Percentiles rank a stretch among this genome's conserved stretches.
Evolutionary conservation across 2,888 invertebrate genomes (phyloP).

Genomic region (Trisateles emortualis): DNA sequence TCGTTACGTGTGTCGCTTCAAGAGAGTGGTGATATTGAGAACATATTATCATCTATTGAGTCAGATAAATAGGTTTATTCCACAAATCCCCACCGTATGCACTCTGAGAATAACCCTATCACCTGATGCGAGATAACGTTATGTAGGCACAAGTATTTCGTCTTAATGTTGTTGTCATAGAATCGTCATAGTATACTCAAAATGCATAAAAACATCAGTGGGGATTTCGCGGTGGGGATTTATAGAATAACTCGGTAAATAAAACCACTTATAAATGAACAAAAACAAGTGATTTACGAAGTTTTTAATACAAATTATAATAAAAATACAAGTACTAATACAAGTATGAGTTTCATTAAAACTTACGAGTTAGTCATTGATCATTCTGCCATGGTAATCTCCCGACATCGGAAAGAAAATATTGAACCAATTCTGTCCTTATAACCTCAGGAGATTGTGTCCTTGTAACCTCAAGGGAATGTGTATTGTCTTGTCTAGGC

Average conservation of each 20-base stretch:
- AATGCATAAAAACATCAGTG: no score
- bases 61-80: not conserved
- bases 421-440: slow-evolving; percentile 28
- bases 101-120: no score
- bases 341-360: slow-evolving; percentile 8
- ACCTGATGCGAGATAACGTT: no score
- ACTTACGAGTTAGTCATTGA: slow-evolving; percentile 20
- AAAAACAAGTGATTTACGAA: slow-evolving; percentile 1
- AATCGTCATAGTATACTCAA: no score
- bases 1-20: not conserved
- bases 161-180: no score
- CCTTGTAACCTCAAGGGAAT: no score
- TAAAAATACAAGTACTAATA: not conserved
- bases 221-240: no score
- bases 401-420: slow-evolving; percentile 32
- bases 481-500: slow-evolving; percentile 26
- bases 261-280: no score
- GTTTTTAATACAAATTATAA: not conserved
- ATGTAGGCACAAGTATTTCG: no score
- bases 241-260: no score
- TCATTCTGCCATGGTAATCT: slow-evolving; percentile 29
- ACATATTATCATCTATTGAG: not conserved
- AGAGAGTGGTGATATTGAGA: not conserved
- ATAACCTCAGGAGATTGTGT: slow-evolving; percentile 23
- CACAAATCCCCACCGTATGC: not conserved